phyloP scores from a whole-genome alignment of 2,113 vertebrate species.

The Cavia porcellus region DNA sequence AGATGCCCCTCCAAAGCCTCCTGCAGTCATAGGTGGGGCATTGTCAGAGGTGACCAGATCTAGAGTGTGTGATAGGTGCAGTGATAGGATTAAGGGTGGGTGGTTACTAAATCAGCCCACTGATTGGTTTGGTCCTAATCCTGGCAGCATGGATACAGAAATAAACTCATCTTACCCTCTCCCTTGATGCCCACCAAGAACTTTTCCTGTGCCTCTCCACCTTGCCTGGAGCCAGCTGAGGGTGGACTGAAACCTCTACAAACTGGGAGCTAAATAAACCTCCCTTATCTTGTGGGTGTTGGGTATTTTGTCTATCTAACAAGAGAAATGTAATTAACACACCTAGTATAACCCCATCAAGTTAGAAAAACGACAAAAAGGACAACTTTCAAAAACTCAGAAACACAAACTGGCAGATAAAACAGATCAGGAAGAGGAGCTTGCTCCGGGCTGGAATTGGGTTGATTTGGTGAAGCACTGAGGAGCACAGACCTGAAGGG shows the following conservation, averaged over 20 bases:
- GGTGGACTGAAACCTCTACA: background rate
- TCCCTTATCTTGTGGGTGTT: background rate
- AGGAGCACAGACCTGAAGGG: slow-evolving; percentile 97
- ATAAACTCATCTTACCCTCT: background rate
- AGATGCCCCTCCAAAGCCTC: background rate
- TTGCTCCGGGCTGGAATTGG: slow-evolving; percentile 86
- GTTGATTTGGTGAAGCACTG: slow-evolving; percentile 78
- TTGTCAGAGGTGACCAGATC: background rate
- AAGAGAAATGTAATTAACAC: background rate
- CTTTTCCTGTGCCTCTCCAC: too few relatives aligned
- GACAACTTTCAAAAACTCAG: slow-evolving; percentile 96
- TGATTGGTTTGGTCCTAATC: background rate
- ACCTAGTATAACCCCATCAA: slow-evolving; percentile 67
- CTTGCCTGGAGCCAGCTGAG: background rate
- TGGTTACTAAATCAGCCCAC: background rate
- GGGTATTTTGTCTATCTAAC: background rate
- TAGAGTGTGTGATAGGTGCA: background rate
- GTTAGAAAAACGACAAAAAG: slow-evolving; percentile 96
- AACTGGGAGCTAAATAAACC: background rate
- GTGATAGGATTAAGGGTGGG: background rate
- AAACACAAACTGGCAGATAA: slow-evolving; percentile 92
- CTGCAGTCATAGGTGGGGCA: background rate
- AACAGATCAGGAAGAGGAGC: slow-evolving; percentile 93
- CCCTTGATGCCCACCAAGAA: background rate
- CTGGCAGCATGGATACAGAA: background rate